Evolutionary conservation across 2,888 invertebrate genomes (phyloP), one percentile per base, ranked within the genome.

Genomic region (Euzetes globulus): DNA sequence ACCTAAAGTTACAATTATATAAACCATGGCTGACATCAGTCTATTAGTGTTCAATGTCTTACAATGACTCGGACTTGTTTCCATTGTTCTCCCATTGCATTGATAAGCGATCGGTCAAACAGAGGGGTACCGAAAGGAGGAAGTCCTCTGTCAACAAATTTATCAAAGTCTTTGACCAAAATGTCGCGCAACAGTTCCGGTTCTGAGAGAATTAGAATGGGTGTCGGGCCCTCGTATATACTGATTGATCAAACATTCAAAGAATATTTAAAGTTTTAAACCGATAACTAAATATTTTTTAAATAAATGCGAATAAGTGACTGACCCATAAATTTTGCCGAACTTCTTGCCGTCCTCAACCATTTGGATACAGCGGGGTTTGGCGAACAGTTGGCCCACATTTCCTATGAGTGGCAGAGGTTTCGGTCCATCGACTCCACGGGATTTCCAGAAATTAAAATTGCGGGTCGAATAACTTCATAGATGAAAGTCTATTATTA

Each of bases 91-190:
- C 58, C 58, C 13, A 6, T 58, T 17, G 58, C 58, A 3, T 4
- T 19, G 3, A 58, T 6, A 11, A 58, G 22, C 4, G 58, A 58
- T 22, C 58, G 9, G 19, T 58, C 58, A 6, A 58, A 22, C 11
- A 58, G 5, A 6, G 58, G 58, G 22, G 3, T 25, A 22, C 58
- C 58, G 22, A 58, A 58, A 11, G 58, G 19, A 58, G 13, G 13
- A 1, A 17, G 15, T n/a, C 15, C 75, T 13, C 63, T 50, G 17
- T 65, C 76, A 13, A 29, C 72, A 60, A 70, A 77, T 71, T 76
- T 73, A 22, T 77, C 73, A 68, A 76, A 77, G 60, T 77, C 76
- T 25, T 75, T 75, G 9, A 76, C 73, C 50, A 72, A 29, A 37
- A 77, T 50, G 5, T 33, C 55, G 19, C 72, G 73, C 1, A 76